These are phyloP conservation scores for Rallus crepitans DNA, from an alignment of 2,797 vertebrate genomes.

Conservation along the genomic window DNA sequence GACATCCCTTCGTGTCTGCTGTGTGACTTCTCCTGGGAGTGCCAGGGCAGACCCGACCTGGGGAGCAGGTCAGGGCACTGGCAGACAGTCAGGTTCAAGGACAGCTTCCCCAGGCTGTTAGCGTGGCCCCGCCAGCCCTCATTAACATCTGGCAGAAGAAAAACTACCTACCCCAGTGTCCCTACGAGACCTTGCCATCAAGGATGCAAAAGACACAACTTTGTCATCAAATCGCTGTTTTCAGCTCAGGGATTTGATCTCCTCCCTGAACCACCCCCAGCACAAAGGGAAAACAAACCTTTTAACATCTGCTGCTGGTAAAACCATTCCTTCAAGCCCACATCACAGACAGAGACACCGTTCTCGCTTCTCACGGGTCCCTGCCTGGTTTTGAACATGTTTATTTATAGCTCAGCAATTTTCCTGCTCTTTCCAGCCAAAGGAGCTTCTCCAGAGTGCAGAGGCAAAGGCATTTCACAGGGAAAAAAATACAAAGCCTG, in stretches of 20 bases:
- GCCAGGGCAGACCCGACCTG: not conserved
- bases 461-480: not conserved
- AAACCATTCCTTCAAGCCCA: not conserved
- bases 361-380: not conserved
- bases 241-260: not conserved
- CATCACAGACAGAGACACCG: not conserved
- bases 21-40: not conserved
- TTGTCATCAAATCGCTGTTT: slow-evolving; percentile 34
- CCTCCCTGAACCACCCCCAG: not conserved
- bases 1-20: not conserved
- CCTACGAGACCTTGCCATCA: not conserved
- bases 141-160: not conserved
- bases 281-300: not conserved
- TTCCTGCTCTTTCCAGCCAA: slow-evolving; percentile 17
- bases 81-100: not conserved
- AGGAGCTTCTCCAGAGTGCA: not conserved
- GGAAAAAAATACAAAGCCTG: not conserved
- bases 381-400: not conserved
- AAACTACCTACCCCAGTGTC: not conserved
- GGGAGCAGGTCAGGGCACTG: slow-evolving; percentile 37
- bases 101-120: not conserved
- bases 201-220: slow-evolving; percentile 16
- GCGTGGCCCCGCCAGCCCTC: not conserved
- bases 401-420: slow-evolving; percentile 54
- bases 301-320: not conserved